Conservation (phyloP, 92 coral and sea anemone genomes). For the Porites divaricata region DNA sequence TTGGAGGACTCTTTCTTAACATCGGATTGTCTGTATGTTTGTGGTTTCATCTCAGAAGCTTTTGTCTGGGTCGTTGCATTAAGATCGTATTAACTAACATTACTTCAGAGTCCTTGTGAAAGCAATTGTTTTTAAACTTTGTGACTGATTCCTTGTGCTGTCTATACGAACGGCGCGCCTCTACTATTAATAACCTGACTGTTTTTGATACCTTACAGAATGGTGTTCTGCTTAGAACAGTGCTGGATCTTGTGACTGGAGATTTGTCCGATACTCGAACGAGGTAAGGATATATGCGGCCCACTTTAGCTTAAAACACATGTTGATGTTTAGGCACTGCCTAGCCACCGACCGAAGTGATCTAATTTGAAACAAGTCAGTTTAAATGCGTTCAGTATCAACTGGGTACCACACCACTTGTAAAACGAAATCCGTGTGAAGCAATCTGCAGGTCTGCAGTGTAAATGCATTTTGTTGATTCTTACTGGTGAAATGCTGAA, state of each 20-base stretch:
- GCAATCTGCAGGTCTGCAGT: no score
- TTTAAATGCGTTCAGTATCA: no score
- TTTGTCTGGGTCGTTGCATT: no score
- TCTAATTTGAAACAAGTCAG: no score
- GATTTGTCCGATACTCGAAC: constrained; percentile 99
- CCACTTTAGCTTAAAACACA: not conserved
- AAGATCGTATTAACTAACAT: no score
- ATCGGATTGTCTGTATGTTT: constrained; percentile 91
- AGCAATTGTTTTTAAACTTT: not conserved
- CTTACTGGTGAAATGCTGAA: not conserved
- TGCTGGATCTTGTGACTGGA: constrained; percentile 94
- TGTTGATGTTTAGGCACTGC: no score
- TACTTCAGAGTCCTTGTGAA: no score
- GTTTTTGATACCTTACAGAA: constrained; percentile 58
- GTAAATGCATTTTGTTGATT: no score
- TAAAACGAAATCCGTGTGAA: no score
- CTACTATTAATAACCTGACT: not conserved
- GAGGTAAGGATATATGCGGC: constrained; percentile 56
- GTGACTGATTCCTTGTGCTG: no score
- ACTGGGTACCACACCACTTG: no score
- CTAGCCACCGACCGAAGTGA: no score
- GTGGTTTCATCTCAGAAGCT: not conserved
- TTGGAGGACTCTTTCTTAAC: constrained; percentile 93
- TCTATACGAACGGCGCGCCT: not conserved
- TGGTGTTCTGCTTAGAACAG: constrained; percentile 97